Evolutionary conservation across 1,140 invertebrate species (phyloP), one percentile per base, ranked within the genome.

Genomic region (Temnothorax nylanderi): DNA sequence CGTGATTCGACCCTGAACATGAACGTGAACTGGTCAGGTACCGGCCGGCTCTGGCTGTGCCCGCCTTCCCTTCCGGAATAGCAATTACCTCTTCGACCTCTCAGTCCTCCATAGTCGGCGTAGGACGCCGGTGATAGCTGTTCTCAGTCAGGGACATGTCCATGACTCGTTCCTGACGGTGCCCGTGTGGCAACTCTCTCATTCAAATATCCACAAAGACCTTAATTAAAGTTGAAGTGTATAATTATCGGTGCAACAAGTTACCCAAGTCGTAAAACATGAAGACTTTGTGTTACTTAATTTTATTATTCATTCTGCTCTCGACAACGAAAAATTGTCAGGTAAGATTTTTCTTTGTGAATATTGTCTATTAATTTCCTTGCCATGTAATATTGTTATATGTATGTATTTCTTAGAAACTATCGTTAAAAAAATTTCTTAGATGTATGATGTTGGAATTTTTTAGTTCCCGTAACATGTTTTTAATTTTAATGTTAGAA

Each of bases 1-100:
- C 58, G 64, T 90, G 86, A 91, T 77, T 88, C 93, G 94, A 94
- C 93, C 94, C 91, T 94, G 94, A 94, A 94, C 93, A 91, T 94
- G 92, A 94, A 94, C 91, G 90, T 91, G 92, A 94, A 92, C 91
- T 92, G 93, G 92, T 92, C 92, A 92, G 91, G 81, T 90, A 90
- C 89, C 91, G 89, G 89, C 92, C 87, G 92, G 88, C 88, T 26
- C 26, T 85, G 90, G 85, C 87, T 81, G 67, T 92, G 87, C 85
- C 89, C 91, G 92, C 89, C 91, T 93, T 94, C 91, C 89, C 92
- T 93, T 91, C 89, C 92, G 80, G 91, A 93, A 93, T 92, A 94
- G 89, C 91, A 91, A 93, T 91, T 93, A 91, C 89, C 88, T 90
- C 90, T 91, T 92, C 92, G 88, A 89, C 90, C 90, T 89, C 90